Percentiles rank a stretch among this genome's conserved stretches.
Conservation (phyloP, 2,797 vertebrate species). For the Dipus sagitta region DNA sequence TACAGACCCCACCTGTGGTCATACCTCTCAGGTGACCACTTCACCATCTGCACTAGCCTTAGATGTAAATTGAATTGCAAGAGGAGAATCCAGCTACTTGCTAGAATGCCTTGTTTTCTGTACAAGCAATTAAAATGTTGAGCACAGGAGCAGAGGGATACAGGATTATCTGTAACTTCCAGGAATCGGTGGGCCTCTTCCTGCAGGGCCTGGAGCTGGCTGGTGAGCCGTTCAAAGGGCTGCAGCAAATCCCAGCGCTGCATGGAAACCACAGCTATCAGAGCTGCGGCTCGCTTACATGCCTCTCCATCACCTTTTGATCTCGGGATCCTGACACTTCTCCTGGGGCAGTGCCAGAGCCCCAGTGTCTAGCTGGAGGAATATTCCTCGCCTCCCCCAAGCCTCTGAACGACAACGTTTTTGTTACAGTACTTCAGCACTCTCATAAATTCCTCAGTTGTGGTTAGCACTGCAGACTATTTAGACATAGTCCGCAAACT, state of each 20-base stretch:
- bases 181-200: conserved; percentile 57
- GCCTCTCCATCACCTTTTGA: conserved; percentile 76
- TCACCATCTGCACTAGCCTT: background rate
- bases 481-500: conserved; percentile 76
- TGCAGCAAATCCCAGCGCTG: conserved; percentile 52
- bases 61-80: background rate
- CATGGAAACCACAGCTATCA: conserved; percentile 67
- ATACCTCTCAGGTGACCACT: background rate
- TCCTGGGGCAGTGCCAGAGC: conserved; percentile 60
- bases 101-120: background rate
- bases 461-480: conserved; percentile 62
- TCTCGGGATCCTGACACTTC: conserved; percentile 55
- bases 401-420: conserved; percentile 68
- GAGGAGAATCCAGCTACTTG: background rate
- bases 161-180: conserved; percentile 59
- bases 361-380: conserved; percentile 41
- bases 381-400: conserved; percentile 36
- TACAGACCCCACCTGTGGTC: no score
- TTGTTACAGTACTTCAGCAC: conserved; percentile 61
- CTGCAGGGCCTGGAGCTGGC: conserved; percentile 4
- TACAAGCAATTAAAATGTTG: conserved; percentile 35
- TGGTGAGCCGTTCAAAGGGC: conserved; percentile 59
- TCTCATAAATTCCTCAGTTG: conserved; percentile 75
- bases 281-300: conserved; percentile 9
- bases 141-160: background rate